Evolutionary conservation across 2,113 vertebrate species (phyloP).

Genomic region (Capreolus pygargus): DNA sequence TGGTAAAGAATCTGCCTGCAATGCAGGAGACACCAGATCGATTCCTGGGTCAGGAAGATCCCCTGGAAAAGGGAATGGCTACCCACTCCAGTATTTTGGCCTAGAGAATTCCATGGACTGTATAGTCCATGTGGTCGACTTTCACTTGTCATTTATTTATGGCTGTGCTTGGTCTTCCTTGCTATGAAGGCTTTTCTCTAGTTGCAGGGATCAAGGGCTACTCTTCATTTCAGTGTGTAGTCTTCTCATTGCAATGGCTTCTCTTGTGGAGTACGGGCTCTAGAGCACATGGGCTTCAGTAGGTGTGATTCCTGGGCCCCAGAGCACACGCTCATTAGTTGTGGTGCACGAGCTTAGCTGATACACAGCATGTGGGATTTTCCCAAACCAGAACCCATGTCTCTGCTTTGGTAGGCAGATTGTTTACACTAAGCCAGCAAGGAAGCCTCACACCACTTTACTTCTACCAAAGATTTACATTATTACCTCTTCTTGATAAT

Average conservation of each 20-base stretch:
- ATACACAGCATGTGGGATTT: neutral
- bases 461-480: neutral
- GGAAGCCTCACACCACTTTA: neutral
- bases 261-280: neutral
- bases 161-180: neutral
- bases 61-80: neutral
- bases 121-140: neutral
- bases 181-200: neutral
- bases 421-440: neutral
- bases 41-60: neutral
- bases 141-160: neutral
- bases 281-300: neutral
- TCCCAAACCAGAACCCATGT: neutral
- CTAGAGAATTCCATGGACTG: neutral
- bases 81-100: neutral
- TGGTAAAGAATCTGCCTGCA: neutral
- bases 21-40: neutral
- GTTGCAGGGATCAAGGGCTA: neutral
- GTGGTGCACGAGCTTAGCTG: neutral
- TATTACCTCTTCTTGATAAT: neutral
- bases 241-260: neutral
- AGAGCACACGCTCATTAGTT: neutral
- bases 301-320: neutral
- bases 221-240: neutral
- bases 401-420: neutral